Base-by-base conservation (phyloP, 2,888 invertebrate genomes). In the Osedax fenrisi region DNA sequence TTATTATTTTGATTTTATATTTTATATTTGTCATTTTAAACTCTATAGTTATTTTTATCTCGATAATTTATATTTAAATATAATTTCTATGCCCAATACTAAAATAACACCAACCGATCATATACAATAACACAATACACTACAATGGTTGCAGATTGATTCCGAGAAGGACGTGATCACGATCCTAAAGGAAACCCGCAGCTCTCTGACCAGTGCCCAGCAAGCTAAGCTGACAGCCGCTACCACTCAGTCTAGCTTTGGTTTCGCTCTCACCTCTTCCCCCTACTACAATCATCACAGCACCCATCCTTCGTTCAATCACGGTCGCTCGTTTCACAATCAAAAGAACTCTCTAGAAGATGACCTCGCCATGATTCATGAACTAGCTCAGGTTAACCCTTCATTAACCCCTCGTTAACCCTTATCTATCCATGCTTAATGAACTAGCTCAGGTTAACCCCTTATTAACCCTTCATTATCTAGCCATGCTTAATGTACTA, bases 371-470 rank as follows among this genome's bases (percentile, higher is more conserved):
- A 80, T 80, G 78, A 78, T 82, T 10, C 81, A 82, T 77, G 83
- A 83, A 78, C 79, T 83, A 26, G 80, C 81, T 75, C 81, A 82
- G 82, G 83, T 82, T 41, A 10, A n/a, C n/a, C n/a, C n/a, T n/a
- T n/a, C n/a, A n/a, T n/a, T n/a, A n/a, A n/a, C n/a, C n/a, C n/a
- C n/a, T n/a, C n/a, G n/a, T n/a, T n/a, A n/a, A n/a, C n/a, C n/a
- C n/a, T n/a, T n/a, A 81, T 66, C 76, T 80, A 5, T 78, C 77
- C 25, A 80, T 80, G 78, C 77, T 82, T 10, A 81, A 82, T 77
- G 83, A 83, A 78, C 79, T 83, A 26, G 80, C 81, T 75, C 81
- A 82, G 82, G 83, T 82, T 41, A 10, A n/a, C n/a, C n/a, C n/a
- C n/a, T n/a, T n/a, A n/a, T n/a, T n/a, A n/a, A n/a, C n/a, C n/a